phyloP scores from a whole-genome alignment of 2,797 vertebrate genomes.

The Oceanodroma leucorhoa region DNA sequence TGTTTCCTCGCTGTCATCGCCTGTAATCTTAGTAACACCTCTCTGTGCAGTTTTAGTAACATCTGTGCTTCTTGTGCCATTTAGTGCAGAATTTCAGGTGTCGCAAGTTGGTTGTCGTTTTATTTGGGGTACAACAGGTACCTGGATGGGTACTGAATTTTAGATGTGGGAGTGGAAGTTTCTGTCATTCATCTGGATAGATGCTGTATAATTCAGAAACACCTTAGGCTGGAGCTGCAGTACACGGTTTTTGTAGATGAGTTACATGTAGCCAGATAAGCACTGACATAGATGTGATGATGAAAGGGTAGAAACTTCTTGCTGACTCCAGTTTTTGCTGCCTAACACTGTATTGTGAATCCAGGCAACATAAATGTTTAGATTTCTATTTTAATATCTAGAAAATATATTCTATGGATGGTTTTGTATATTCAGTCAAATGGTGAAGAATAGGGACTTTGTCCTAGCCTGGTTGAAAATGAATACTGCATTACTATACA shows the following conservation, averaged over 20 bases:
- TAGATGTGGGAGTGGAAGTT: not conserved
- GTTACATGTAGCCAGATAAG: not conserved
- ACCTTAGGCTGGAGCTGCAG: not conserved
- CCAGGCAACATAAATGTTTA: not conserved
- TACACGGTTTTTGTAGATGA: rapidly evolving
- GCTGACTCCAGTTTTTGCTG: not conserved
- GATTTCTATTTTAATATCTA: not conserved
- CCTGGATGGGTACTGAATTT: not conserved
- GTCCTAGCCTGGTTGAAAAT: not conserved
- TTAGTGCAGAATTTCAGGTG: not conserved
- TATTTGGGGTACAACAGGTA: not conserved
- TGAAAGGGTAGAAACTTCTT: not conserved
- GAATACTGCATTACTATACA: not conserved
- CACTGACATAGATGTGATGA: rapidly evolving
- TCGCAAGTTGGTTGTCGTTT: not conserved
- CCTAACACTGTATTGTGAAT: not conserved
- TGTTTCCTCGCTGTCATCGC: not conserved
- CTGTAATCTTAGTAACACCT: not conserved
- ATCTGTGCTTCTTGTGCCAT: not conserved
- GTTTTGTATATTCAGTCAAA: not conserved
- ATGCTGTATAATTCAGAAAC: not conserved
- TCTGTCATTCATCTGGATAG: not conserved
- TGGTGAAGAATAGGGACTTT: not conserved
- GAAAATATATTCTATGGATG: not conserved
- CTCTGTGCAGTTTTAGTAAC: not conserved